phyloP scores from a whole-genome alignment of 2,113 vertebrate species.

The Mus musculus region DNA sequence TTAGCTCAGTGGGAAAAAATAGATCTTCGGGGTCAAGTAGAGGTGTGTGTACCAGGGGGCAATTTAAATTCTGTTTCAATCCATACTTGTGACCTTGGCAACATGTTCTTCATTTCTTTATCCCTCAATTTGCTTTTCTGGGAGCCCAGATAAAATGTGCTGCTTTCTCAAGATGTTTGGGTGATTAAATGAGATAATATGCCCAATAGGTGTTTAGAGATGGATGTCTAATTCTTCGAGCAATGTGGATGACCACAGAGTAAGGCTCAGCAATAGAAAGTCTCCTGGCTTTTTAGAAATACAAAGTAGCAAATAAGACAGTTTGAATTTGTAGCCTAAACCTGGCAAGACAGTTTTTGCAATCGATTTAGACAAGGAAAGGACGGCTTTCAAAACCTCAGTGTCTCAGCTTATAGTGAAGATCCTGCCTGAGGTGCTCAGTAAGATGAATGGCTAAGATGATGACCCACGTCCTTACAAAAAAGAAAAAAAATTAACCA shows the following conservation, averaged over 20 bases:
- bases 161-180: not conserved
- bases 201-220: not conserved
- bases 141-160: not conserved
- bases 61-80: not conserved
- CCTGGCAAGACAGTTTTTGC: not conserved
- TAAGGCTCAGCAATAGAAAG: not conserved
- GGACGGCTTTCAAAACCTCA: not conserved
- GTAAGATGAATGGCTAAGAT: not conserved
- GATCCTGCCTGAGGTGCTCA: not conserved
- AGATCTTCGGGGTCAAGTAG: not conserved
- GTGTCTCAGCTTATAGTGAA: not conserved
- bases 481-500: not conserved
- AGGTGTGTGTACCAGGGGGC: not conserved
- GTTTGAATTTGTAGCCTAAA: not conserved
- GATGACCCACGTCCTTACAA: not conserved
- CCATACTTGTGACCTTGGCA: conserved; percentile 27
- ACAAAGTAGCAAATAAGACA: not conserved
- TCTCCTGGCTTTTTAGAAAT: not conserved
- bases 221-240: not conserved
- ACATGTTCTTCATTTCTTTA: conserved; percentile 26
- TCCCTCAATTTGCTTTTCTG: conserved; percentile 28
- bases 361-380: not conserved
- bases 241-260: not conserved
- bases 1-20: not conserved
- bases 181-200: not conserved